Conservation (phyloP, 2,888 invertebrate genomes). For the Lochmaea capreae region DNA sequence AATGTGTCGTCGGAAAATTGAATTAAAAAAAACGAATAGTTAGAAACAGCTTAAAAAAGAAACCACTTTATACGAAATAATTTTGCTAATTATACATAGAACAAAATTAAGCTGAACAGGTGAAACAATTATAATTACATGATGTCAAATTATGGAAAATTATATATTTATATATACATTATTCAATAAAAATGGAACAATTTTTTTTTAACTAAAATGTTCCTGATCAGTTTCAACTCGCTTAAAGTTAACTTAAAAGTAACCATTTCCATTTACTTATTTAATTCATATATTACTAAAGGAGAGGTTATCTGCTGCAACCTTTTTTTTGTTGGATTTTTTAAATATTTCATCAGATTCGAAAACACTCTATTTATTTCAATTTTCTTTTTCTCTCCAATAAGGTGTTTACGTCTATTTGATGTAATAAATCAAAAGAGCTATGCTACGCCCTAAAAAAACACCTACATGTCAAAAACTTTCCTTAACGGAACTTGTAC, state of each 20-base stretch:
- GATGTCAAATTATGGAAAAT: not conserved
- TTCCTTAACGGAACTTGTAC: conserved; percentile 33
- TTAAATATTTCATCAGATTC: conserved; percentile 19
- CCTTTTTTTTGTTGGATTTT: conserved; percentile 21
- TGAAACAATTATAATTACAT: not conserved
- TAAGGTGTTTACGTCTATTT: conserved; percentile 38
- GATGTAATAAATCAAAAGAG: conserved; percentile 37
- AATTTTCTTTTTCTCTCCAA: conserved; percentile 14
- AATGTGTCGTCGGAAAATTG: not conserved
- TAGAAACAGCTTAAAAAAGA: conserved; percentile 16
- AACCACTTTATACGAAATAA: conserved; percentile 22
- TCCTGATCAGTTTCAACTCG: not conserved
- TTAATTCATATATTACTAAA: conserved; percentile 38
- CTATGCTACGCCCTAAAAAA: conserved; percentile 40
- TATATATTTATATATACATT: no score
- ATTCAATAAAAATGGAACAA: no score
- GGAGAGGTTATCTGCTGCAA: conserved; percentile 38
- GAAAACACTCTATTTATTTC: conserved; percentile 32
- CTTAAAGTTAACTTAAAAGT: conserved; percentile 31
- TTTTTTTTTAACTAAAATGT: no score
- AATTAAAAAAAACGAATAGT: no score
- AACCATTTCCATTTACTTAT: conserved; percentile 36
- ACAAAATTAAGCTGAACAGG: conserved; percentile 23
- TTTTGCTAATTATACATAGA: conserved; percentile 21
- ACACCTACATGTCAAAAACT: conserved; percentile 36